Evolutionary conservation across 2,113 vertebrate genomes (phyloP), one percentile per base, ranked within the genome.

Genomic region (Chionis minor): DNA sequence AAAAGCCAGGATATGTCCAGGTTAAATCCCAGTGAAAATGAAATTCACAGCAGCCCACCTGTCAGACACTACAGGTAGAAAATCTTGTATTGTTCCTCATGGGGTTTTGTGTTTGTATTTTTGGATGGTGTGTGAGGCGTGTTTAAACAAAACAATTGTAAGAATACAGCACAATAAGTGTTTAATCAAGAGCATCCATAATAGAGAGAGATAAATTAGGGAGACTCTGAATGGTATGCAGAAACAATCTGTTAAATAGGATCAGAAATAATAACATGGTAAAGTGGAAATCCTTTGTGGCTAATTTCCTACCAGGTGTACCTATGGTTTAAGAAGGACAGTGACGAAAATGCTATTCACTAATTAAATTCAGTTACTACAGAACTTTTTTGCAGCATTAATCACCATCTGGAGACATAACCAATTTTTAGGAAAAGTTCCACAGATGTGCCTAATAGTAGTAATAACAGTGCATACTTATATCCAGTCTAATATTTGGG

Each of bases 161-260:
- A 44, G 49, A 93, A 40, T 14, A 55, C 40, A 86, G 32, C 24
- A 92, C 52, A 93, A 81, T 82, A 89, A 45, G 10, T 69, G 24
- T 71, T 80, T 87, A 75, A 81, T 87, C 77, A 91, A 67, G 40
- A 81, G 27, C 33, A 54, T 72, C 47, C 17, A 4, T 81, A 96
- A 79, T 24, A 89, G 85, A 74, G 72, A 95, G 61, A 94, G 82
- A 95, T 65, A 84, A 94, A 95, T 94, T 81, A 92, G 26, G 22
- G 40, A 94, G 17, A 21, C 8, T 62, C 35, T 91, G 65, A 89
- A 44, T 65, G 11, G 11, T 54, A 47, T 55, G n/a, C 30, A 92
- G 44, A 67, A 91, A 49, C 73, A 74, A 69, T 81, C 72, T 91
- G 44, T 67, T 92, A 94, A 52, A 81, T 9, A 59, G 58, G 13